Evolutionary conservation across 2,113 vertebrate genomes (phyloP), one percentile per base, ranked within the genome.

Genomic region (Sander lucioperca): DNA sequence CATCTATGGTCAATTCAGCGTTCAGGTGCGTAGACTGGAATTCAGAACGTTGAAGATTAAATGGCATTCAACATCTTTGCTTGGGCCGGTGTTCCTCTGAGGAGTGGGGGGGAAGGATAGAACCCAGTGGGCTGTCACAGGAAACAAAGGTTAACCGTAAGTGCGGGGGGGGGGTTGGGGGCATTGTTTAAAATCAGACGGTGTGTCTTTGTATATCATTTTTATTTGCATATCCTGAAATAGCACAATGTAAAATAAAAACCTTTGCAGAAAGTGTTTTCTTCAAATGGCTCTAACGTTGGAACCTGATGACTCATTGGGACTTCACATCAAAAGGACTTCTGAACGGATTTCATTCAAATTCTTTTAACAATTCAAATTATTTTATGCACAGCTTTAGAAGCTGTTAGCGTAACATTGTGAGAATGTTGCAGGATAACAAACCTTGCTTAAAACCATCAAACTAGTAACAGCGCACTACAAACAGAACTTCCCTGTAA

Each of bases 231-330:
- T 4, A 45, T 45, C 13, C 4, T 13, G 4, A 48, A 56, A 47
- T 14, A 56, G n/a, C 7, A 50, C 27, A 77, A 64, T 50, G 27
- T 65, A 18, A 33, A 77, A 72, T 45, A 74, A 67, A 80, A 3
- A 25, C 30, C 6, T 58, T 58, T 43, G 11, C 53, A 66, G 13
- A 68, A 6, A 39, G 19, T 50, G n/a, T 19, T 65, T 45, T 53
- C 39, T 51, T 19, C 5, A 6, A 6, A 51, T 43, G 59, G 14
- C 25, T 27, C 8, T 54, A 25, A 21, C 5, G 3, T 14, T 25
- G 23, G 12, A 36, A 4, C 11, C 25, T 13, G 18, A 10, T 2
- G 30, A 18, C 8, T 18, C 19, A 14, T 3, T 51, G 5, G 43
- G 25, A 30, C 23, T 65, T 16, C 16, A 21, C 10, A 65, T 21